phyloP scores from a whole-genome alignment of 2,888 invertebrate genomes.

The Eledona agricola region DNA sequence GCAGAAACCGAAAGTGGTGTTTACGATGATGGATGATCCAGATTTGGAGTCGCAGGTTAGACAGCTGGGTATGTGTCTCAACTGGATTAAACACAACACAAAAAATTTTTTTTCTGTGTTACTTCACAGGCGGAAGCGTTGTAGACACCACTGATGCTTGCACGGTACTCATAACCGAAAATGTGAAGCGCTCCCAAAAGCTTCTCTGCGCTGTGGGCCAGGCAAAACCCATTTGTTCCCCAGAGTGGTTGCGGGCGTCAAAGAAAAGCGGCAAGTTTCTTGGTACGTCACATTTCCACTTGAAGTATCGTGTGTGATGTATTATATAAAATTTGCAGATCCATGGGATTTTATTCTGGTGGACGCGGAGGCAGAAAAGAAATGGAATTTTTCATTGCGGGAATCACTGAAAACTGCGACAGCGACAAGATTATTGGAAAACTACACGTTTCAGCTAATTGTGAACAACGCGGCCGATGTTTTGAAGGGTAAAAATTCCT shows the following conservation, averaged over 20 bases:
- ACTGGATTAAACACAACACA: no score
- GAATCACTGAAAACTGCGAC: constrained; percentile 54
- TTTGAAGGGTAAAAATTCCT: constrained; percentile 54
- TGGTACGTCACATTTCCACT: constrained; percentile 46
- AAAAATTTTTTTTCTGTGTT: constrained; percentile 2
- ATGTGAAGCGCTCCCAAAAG: constrained; percentile 69
- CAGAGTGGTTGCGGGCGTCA: constrained; percentile 55
- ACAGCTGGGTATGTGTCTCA: constrained; percentile 55
- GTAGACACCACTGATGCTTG: constrained; percentile 63
- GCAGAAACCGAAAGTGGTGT: constrained; percentile 58
- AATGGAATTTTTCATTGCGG: constrained; percentile 63
- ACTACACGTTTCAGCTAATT: constrained; percentile 51
- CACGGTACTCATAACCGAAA: constrained; percentile 67
- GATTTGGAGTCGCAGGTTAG: constrained; percentile 53
- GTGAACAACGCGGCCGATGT: constrained; percentile 53
- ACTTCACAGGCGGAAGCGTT: constrained; percentile 65
- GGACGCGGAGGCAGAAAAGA: constrained; percentile 64
- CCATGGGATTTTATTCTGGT: constrained; percentile 67
- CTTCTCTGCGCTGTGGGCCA: constrained; percentile 68
- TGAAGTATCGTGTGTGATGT: not conserved
- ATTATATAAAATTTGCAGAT: constrained; percentile 58
- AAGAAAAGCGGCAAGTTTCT: constrained; percentile 54
- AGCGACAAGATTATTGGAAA: constrained; percentile 49
- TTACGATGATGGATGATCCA: constrained; percentile 60
- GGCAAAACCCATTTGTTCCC: constrained; percentile 68